These are phyloP conservation scores for Pammene aurita DNA, from an alignment of 2,888 invertebrate species.

Conservation along the genomic window DNA sequence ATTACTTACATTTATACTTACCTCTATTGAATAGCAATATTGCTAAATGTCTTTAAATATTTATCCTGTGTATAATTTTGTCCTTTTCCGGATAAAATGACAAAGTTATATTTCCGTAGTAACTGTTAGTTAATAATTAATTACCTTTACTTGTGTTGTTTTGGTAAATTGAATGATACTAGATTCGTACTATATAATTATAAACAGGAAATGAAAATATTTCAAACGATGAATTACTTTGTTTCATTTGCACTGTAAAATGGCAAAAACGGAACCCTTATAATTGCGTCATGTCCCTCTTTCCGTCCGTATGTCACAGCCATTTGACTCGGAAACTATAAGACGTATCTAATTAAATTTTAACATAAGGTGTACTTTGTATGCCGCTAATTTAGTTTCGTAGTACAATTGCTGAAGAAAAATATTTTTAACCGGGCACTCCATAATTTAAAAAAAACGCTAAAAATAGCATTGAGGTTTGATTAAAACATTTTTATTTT, in stretches of 20 bases:
- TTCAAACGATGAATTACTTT: constrained; percentile 29
- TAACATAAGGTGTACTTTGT: too few species aligned
- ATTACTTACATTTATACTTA: too few species aligned
- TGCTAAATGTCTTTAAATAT: constrained; percentile 43
- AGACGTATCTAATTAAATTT: too few species aligned
- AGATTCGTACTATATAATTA: constrained; percentile 48
- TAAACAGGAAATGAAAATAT: constrained; percentile 30
- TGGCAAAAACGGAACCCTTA: neutral
- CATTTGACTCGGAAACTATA: too few species aligned
- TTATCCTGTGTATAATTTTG: constrained; percentile 62
- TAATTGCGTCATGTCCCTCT: too few species aligned
- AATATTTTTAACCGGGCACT: too few species aligned
- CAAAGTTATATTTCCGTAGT: constrained; percentile 60
- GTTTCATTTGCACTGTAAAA: constrained; percentile 42
- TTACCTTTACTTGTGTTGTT: constrained; percentile 44
- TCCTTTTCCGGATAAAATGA: constrained; percentile 73
- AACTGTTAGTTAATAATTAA: neutral
- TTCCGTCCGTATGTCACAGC: too few species aligned
- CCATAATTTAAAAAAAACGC: too few species aligned
- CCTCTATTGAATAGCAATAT: constrained; percentile 23
- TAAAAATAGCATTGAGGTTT: too few species aligned
- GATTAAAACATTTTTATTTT: too few species aligned
- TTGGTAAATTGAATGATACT: constrained; percentile 49
- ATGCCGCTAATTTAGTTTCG: too few species aligned
- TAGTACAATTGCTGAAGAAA: too few species aligned